Evolutionary conservation across 2,113 vertebrate species (phyloP).

Genomic region (Mohoua ochrocephala): DNA sequence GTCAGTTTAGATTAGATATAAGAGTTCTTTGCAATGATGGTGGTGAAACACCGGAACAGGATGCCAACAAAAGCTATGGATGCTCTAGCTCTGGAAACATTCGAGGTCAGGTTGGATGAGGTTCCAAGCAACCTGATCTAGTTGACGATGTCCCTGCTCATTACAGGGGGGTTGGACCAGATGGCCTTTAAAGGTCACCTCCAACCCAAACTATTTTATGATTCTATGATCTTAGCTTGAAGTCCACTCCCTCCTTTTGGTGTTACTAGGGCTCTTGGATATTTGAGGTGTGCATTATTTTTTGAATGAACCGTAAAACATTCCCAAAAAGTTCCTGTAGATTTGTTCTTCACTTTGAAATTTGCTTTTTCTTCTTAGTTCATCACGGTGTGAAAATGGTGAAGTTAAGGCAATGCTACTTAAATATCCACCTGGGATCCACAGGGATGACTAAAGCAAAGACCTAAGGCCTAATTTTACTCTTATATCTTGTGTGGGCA

Average conservation of each 20-base stretch:
- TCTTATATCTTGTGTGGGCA: neutral
- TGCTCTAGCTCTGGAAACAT: neutral
- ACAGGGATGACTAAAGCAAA: neutral
- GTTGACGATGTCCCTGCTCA: neutral
- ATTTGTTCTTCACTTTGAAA: neutral
- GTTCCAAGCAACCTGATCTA: neutral
- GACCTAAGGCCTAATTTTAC: neutral
- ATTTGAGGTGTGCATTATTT: neutral
- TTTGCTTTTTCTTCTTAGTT: neutral
- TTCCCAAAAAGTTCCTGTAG: neutral
- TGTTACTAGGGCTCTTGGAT: neutral
- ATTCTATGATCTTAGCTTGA: neutral
- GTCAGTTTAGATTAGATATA: neutral
- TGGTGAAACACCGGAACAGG: neutral
- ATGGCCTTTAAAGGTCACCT: neutral
- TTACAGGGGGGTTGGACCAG: neutral
- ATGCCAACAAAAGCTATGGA: neutral
- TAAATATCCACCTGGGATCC: neutral
- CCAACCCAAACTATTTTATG: neutral
- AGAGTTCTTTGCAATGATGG: neutral
- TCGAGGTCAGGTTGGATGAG: neutral
- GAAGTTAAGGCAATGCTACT: neutral
- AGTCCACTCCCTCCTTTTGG: neutral
- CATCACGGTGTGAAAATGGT: neutral
- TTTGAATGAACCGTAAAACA: neutral